Evolutionary conservation across 1,140 invertebrate genomes (phyloP).

Genomic region (Zaprionus gabonicus): DNA sequence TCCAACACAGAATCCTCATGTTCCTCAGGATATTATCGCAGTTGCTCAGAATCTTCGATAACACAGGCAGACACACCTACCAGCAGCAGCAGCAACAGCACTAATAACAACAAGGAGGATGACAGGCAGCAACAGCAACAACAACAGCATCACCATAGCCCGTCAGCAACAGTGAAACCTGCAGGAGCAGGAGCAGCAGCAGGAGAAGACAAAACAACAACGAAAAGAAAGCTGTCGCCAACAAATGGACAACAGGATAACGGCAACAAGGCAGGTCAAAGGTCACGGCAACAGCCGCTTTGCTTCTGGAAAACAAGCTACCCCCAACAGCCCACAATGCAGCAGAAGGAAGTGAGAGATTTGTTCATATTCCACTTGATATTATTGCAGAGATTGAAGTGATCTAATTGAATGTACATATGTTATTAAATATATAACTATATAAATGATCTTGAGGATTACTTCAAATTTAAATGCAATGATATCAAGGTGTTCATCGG

Average conservation of each 20-base stretch:
- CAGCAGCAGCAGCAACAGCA: conserved; percentile 23
- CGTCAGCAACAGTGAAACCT: neutral
- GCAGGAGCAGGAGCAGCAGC: neutral
- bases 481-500: neutral
- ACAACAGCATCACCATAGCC: conserved; percentile 7
- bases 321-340: conserved; percentile 54
- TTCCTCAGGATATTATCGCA: conserved; percentile 49
- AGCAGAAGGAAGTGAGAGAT: conserved; percentile 61
- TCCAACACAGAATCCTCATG: conserved; percentile 44
- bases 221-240: neutral
- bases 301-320: conserved; percentile 70
- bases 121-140: conserved; percentile 5
- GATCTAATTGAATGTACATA: no score
- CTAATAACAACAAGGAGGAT: neutral
- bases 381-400: neutral
- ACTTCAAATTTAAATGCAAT: neutral
- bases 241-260: neutral
- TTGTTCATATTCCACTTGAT: neutral
- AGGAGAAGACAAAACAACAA: neutral
- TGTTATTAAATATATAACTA: no score
- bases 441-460: neutral
- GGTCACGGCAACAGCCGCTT: conserved; percentile 57
- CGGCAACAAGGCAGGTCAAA: conserved; percentile 22
- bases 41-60: conserved; percentile 41
- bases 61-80: neutral